Evolutionary conservation across 2,888 invertebrate species (phyloP), one percentile per base, ranked within the genome.

Genomic region (Sipha maydis): DNA sequence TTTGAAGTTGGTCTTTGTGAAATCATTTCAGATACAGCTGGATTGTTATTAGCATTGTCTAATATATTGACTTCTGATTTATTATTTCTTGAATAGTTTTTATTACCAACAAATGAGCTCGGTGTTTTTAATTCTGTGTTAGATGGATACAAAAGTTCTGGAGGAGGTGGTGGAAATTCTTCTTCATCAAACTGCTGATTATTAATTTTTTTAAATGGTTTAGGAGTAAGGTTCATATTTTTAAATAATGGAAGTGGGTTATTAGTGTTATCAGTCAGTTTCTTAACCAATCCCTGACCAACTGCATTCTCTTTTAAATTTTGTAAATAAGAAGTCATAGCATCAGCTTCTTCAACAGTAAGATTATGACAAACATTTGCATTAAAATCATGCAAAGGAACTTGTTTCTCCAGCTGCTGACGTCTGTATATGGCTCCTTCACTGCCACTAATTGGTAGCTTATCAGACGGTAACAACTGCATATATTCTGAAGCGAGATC

Each of bases 351-450:
- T 85, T 92, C 91, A n/a, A 92, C 92, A 8, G 93, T 93, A 11
- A 94, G 92, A 85, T 93, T 92, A 90, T 94, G 93, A 90, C 94
- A 94, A n/a, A 93, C 91, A 75, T 92, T 92, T 38, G 94, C 93
- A 91, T 96, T 96, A 79, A 97, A 94, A 91, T 97, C 97, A 91
- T 97, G 97, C 2, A 96, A 94, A 21, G 97, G 97, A 89, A 97
- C 93, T 92, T 97, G 97, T 90, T 96, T 96, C 91, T 97, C 95
- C 9, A 97, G 93, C 91, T 96, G 95, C 89, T 96, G 95, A 90
- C 96, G 95, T 31, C 97, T 93, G 90, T 95, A 94, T 83, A 94
- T 94, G 0, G 97, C 97, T 56, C 97, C 97, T 90, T 94, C 94
- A 75, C 96, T 95, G 0, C 97, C 97, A 83, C 95, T 95, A 73